Base-by-base conservation (phyloP, 1,140 invertebrate genomes). In the Drosophila equinoxialis region DNA sequence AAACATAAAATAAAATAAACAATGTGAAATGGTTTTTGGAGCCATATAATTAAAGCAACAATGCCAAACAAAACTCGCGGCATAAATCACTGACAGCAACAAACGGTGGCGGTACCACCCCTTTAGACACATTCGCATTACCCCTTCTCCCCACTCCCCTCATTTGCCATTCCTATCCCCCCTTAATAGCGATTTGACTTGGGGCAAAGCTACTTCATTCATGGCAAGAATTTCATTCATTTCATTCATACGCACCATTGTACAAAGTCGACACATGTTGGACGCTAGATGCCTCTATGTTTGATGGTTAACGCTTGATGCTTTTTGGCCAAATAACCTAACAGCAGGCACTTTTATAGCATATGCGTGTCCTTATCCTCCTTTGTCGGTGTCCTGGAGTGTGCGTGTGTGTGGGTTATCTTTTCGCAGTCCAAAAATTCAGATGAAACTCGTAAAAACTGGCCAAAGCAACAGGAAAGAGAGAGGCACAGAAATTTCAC, bases 21-120 rank as follows among this genome's bases (percentile, higher is more conserved):
- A 66, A 51, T 59, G 33, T 37, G 57, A 59, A 59, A 59, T 39
- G 57, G 45, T 20, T 51, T 33, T 8, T 23, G 71, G 59, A 63
- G 73, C 65, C 60, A 79, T 74, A 81, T 82, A 86, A 86, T 86
- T 82, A 87, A 82, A 79, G 83, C 75, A 76, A 72, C 75, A 83
- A 79, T 69, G 63, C 51, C 69, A 71, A 63, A 77, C 63, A 65
- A 71, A 77, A 79, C 76, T 77, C 83, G 82, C 82, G 82, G 79
- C 83, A 83, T 86, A 86, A 86, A 86, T 86, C 84, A 89, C 76
- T 68, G 66, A 61, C 76, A 62, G 58, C 60, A 45, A 30, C 45
- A 20, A 51, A 51, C 45, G 14, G 14, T 23, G 45, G 55, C 70
- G 10, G 23, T 11, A n/a, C 30, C 17, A 26, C 26, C 23, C 35